Conservation (phyloP, 1,140 invertebrate species). For the Orussus abietinus region DNA sequence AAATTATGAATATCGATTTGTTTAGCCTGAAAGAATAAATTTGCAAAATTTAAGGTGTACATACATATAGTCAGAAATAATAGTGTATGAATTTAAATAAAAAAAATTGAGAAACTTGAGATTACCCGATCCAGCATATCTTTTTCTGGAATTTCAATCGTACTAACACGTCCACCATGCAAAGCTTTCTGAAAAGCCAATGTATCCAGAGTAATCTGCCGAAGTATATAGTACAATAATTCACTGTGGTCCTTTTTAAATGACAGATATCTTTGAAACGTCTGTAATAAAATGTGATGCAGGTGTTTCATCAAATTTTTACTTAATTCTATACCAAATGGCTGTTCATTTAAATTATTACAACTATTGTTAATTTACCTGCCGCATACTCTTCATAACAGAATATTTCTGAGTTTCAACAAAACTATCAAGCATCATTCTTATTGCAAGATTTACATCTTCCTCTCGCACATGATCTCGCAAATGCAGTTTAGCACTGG, state of each 20-base stretch:
- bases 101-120: conserved; percentile 8
- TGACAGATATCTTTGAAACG: conserved; percentile 88
- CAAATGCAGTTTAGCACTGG: conserved; percentile 94
- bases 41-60: conserved; percentile 13
- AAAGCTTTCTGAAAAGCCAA: conserved; percentile 80
- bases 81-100: conserved; percentile 15
- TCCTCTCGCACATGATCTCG: conserved; percentile 90
- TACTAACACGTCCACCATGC: conserved; percentile 66
- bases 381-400: conserved; percentile 93
- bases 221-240: conserved; percentile 90
- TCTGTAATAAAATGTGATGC: conserved; percentile 57
- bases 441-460: conserved; percentile 96
- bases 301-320: neutral
- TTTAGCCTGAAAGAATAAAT: conserved; percentile 67
- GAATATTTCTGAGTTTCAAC: conserved; percentile 98
- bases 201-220: conserved; percentile 90
- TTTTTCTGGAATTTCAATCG: conserved; percentile 87
- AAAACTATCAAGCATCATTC: conserved; percentile 96
- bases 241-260: conserved; percentile 97
- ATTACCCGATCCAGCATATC: conserved; percentile 82
- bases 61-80: no score
- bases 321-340: conserved; percentile 1
- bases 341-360: neutral
- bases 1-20: conserved; percentile 90
- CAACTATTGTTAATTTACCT: conserved; percentile 57